Evolutionary conservation across 1,140 invertebrate genomes (phyloP), one percentile per base, ranked within the genome.

Genomic region (Temnothorax longispinosus): DNA sequence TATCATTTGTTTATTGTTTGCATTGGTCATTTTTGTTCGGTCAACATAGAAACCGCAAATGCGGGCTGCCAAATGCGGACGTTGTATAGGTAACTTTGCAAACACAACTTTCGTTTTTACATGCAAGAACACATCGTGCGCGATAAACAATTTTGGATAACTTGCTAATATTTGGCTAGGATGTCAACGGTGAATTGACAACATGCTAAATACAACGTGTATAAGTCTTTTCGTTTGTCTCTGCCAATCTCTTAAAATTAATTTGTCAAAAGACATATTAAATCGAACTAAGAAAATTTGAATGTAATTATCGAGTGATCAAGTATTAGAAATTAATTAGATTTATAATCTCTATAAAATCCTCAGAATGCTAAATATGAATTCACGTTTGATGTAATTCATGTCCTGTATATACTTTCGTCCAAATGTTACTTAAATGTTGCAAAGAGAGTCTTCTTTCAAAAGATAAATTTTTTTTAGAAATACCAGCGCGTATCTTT

Each of bases 81-180:
- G 44, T 50, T 84, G 44, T 75, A 75, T 21, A 84, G 13, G 10
- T 74, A 84, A 74, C 69, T 74, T 82, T 74, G 41, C 69, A 75
- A 84, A 84, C 69, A 41, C 2, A 60, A 84, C 80, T 84, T 75
- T 84, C 69, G 32, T 75, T 84, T 74, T 84, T 69, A 50, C 8
- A n/a, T 62, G 38, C 38, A 11, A 60, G 54, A 18, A 54, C 15
- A 71, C 15, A 72, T 13, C n/a, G 11, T 13, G 7, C 27, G 32
- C n/a, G 69, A 84, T 54, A 84, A 84, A 84, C 44, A 75, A 84
- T 84, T 84, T 75, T 74, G 69, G n/a, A 74, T 50, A 84, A 60
- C 27, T n/a, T 27, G 27, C 50, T 84, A 47, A 84, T 74, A 74
- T 75, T 75, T 75, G 6, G 6, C 8, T 72, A 56, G 65, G 3